Evolutionary conservation across 2,113 vertebrate species (phyloP).

Genomic region (Tachysurus vachellii): DNA sequence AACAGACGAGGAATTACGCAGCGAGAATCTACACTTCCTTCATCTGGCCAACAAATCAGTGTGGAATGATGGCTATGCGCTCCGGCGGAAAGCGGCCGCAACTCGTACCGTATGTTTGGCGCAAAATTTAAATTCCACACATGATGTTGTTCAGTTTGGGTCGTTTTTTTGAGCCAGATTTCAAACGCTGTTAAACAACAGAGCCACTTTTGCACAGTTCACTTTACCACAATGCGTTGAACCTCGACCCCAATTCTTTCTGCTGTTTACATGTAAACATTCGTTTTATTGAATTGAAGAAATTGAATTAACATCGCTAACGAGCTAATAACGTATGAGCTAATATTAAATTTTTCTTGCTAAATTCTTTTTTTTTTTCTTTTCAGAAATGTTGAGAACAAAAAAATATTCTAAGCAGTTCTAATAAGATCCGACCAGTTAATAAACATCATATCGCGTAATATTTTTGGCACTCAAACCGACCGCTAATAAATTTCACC

Average conservation of each 20-base stretch:
- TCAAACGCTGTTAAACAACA: neutral
- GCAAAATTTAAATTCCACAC: neutral
- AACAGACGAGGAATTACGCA: neutral
- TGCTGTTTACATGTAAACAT: neutral
- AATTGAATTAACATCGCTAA: neutral
- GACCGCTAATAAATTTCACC: neutral
- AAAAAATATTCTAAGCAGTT: no score
- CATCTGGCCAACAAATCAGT: neutral
- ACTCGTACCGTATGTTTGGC: constrained; percentile 9
- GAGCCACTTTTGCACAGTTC: neutral
- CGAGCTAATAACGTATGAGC: neutral
- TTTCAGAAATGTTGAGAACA: no score
- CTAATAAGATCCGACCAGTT: no score
- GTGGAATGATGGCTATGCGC: neutral
- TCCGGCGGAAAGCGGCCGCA: neutral
- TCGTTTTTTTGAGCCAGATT: neutral
- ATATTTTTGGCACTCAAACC: no score
- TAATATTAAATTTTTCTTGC: neutral
- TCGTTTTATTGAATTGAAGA: no score
- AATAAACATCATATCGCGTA: no score
- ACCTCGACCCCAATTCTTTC: no score
- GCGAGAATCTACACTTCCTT: neutral
- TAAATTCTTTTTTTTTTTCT: neutral
- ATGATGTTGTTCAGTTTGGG: neutral
- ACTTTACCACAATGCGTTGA: neutral